A percentile compares a stretch with the other conserved stretches of the same genome.
phyloP scores from a whole-genome alignment of 2,888 invertebrate genomes.

The Microctonus brassicae region DNA sequence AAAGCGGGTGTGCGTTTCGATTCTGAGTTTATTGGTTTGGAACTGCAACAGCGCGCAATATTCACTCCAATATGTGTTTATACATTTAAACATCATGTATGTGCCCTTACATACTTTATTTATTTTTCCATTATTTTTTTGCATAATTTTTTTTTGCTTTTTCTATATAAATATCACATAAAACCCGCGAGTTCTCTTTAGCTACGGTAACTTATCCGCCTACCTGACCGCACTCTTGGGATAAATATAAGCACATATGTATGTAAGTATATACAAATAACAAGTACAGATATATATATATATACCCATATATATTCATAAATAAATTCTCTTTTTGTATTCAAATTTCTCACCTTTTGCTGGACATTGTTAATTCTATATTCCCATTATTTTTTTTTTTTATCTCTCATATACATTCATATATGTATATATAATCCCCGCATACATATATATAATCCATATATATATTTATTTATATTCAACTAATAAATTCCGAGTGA shows the following conservation, averaged over 20 bases:
- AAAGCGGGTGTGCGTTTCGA: conserved; percentile 21
- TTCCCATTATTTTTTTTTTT: too few species aligned
- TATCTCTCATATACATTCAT: too few species aligned
- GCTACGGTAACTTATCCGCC: conserved; percentile 38
- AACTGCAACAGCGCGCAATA: neutral
- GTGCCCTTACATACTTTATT: neutral
- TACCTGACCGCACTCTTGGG: conserved; percentile 33
- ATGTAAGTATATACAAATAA: too few species aligned
- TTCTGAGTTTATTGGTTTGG: conserved; percentile 35
- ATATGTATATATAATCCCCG: too few species aligned
- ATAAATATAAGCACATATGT: neutral
- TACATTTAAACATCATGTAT: neutral
- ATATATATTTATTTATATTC: too few species aligned
- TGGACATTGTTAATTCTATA: neutral
- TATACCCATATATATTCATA: neutral
- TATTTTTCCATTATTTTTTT: neutral
- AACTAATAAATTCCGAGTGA: neutral
- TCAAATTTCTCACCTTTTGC: neutral
- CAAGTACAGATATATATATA: neutral
- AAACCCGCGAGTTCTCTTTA: conserved; percentile 17
- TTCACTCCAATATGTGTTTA: neutral
- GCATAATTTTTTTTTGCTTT: too few species aligned
- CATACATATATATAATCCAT: too few species aligned
- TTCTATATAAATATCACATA: conserved; percentile 4
- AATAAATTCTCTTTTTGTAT: too few species aligned